These are phyloP conservation scores for Hedya salicella DNA, from an alignment of 2,888 invertebrate genomes.

Conservation along the genomic window DNA sequence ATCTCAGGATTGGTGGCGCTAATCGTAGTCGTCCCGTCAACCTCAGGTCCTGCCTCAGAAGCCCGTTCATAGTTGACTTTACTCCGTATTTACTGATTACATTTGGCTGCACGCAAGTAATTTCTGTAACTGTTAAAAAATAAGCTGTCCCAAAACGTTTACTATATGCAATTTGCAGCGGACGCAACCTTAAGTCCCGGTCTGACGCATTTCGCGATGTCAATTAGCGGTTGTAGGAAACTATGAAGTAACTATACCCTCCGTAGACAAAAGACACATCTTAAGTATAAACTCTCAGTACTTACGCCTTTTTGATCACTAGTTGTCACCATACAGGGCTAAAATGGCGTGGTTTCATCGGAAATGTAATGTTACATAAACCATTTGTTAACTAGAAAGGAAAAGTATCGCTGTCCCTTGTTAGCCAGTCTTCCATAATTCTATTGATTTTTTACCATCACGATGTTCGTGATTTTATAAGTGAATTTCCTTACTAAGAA, in stretches of 20 bases:
- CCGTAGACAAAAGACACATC: background rate
- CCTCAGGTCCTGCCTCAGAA: too few relatives aligned
- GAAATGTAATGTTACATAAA: background rate
- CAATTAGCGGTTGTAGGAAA: conserved; percentile 6
- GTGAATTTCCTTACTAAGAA: too few relatives aligned
- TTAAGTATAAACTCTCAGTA: background rate
- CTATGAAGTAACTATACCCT: conserved; percentile 6
- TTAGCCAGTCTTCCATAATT: too few relatives aligned
- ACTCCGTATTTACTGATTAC: too few relatives aligned
- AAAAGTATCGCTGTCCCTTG: too few relatives aligned
- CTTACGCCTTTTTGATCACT: background rate
- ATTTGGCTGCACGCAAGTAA: too few relatives aligned
- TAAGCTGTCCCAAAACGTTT: background rate
- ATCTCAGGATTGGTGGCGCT: too few relatives aligned
- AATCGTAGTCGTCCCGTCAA: too few relatives aligned
- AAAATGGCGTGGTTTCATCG: background rate
- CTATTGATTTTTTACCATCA: too few relatives aligned
- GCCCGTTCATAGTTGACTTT: too few relatives aligned
- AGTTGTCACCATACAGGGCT: background rate
- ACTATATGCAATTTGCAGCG: background rate
- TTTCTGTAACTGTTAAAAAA: too few relatives aligned
- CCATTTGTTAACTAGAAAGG: background rate
- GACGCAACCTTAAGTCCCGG: background rate
- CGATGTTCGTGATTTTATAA: too few relatives aligned
- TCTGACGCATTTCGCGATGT: conserved; percentile 16